Base-by-base conservation (phyloP, 2,888 invertebrate genomes). In the Hemithea aestivaria region DNA sequence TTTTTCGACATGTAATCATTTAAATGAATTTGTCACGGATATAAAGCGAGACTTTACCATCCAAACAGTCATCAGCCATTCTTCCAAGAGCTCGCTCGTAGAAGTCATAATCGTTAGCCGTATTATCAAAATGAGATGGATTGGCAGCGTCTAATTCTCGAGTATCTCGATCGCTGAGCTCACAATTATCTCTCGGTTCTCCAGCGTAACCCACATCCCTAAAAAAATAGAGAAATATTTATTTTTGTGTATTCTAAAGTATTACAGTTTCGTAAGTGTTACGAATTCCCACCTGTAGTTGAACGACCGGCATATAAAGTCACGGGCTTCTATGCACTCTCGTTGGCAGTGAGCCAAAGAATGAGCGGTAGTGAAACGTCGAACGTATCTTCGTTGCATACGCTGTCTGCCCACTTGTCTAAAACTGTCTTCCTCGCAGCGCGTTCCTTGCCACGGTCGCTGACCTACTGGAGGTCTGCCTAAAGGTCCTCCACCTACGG, bases 251-350 rank as follows among this genome's bases (percentile, higher is more conserved):
- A 10, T 12, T 26, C 41, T 40, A 35, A 45, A 46, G 32, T 31
- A 45, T 39, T 10, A 25, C 28, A 21, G 23, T 34, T 40, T 38
- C 48, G 40, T 48, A 48, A 44, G 27, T 42, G 29, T 37, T 39
- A 21, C 27, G 29, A 34, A 40, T 43, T 45, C 41, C 49, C 79
- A 93, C 92, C 93, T 92, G 79, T 91, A 96, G 81, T 96, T 96
- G 77, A 96, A 96, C 21, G 96, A 93, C 67, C 94, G 89, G 64
- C 96, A 96, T 38, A 92, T 89, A 68, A 96, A 96, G 64, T 95
- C 95, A 55, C 93, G 89, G 20, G 92, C 91, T 61, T 95, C 94
- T 25, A 92, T 90, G 71, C 96, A 96, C 66, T 95, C 95, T 43
- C 94, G 88, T 76, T 96, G 94, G 73, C 96, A 96, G 46, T 94